Base-by-base conservation (phyloP, 2,113 vertebrate species). In the Datnioides undecimradiatus region DNA sequence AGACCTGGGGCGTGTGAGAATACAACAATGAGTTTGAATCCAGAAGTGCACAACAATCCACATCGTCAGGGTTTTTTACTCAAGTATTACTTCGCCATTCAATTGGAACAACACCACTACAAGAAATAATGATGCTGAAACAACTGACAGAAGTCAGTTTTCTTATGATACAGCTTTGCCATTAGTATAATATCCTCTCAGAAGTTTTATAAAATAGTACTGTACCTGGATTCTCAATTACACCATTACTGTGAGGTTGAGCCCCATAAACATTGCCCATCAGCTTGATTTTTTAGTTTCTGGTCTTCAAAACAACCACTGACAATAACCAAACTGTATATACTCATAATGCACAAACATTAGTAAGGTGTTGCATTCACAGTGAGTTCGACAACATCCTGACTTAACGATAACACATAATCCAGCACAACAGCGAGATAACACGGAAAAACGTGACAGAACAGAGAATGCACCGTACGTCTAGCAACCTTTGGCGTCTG, bases 361-460 rank as follows among this genome's bases (percentile, higher is more conserved):
- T 23, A 78, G 69, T 29, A 74, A 52, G 31, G 45, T 76, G 43
- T 48, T 74, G 71, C 34, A 34, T 68, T 86, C 52, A 64, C 13
- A 49, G 62, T 65, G 77, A 80, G 36, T 64, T 75, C 34, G 52
- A 81, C 67, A 25, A 46, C 68, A 41, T 72, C 74, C 60, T 9
- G 48, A 79, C 81, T 40, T 3, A 5, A 82, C 6, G 0, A 72
- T 34, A 75, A 75, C 63, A 67, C 43, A 21, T 6, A 57, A 67
- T 36, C 84, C 43, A 82, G 73, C 43, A 84, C 36, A 4, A 85
- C 48, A 62, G 73, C 31, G 33, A 83, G 67, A 54, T 76, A 40
- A 58, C 58, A 66, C 40, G 64, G 51, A 85, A 83, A 82, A 73
- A 82, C 70, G 19, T 34, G 70, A 88, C 62, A 54, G 43, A 57